Percentiles rank a stretch among this genome's conserved stretches.
These are phyloP conservation scores for Piscicola geometra DNA, from an alignment of 2,888 invertebrate species.

Conservation along the genomic window DNA sequence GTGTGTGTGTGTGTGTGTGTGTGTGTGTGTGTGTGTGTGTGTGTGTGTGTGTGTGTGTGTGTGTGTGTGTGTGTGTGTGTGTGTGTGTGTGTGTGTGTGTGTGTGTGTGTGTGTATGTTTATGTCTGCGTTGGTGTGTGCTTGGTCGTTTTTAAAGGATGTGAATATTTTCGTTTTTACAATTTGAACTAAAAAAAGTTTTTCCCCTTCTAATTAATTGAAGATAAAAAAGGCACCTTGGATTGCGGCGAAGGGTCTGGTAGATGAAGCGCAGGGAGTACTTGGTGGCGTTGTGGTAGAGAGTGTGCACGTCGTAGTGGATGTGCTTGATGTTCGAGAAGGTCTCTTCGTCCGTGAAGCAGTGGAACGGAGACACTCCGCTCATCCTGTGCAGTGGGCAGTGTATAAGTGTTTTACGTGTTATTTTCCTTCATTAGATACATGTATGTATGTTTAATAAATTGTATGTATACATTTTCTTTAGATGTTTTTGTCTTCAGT, in stretches of 20 bases:
- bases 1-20: no score
- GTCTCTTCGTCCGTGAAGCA: slow-evolving; percentile 78
- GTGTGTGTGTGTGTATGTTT: no score
- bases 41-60: no score
- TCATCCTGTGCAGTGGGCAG: slow-evolving; percentile 62
- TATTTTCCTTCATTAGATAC: neutral
- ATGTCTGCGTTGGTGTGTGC: no score
- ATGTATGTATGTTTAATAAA: neutral
- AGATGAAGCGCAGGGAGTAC: slow-evolving; percentile 85
- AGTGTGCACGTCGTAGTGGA: slow-evolving; percentile 85
- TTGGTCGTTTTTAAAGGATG: no score
- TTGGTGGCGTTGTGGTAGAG: slow-evolving; percentile 89
- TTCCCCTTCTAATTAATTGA: neutral
- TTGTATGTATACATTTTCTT: no score
- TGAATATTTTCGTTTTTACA: neutral
- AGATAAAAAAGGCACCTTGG: slow-evolving; percentile 38
- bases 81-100: no score
- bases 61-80: no score
- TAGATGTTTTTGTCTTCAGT: no score
- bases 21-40: no score
- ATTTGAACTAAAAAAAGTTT: neutral
- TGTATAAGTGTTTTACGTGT: neutral
- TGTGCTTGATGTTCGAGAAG: slow-evolving; percentile 73
- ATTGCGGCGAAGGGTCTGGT: slow-evolving; percentile 79
- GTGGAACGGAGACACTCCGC: slow-evolving; percentile 84